A percentile compares a stretch with the other conserved stretches of the same genome.
phyloP scores from a whole-genome alignment of 35 echinoderm and acorn worm genomes.

The Heliocidaris tuberculata region DNA sequence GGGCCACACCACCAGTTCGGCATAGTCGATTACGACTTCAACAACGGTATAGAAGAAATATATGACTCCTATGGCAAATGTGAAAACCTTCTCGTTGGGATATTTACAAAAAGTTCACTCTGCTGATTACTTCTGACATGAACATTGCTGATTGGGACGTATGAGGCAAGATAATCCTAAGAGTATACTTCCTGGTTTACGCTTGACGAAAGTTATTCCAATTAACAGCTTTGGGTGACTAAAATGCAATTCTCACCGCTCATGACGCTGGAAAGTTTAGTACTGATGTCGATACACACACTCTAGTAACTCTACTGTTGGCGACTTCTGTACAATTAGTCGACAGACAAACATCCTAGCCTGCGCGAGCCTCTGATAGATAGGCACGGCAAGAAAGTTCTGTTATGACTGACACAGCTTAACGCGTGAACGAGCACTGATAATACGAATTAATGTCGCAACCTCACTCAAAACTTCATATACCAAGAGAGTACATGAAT shows the following conservation, averaged over 20 bases:
- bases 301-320: no score
- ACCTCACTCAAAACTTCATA: not conserved
- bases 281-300: not conserved
- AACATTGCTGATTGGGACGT: not conserved
- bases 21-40: slow-evolving; percentile 1
- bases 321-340: no score
- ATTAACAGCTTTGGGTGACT: not conserved
- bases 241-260: not conserved
- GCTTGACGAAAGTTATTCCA: not conserved
- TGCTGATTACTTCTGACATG: not conserved
- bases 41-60: not conserved
- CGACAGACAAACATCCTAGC: no score
- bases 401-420: not conserved
- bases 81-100: not conserved
- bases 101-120: not conserved
- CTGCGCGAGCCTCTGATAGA: no score
- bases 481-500: not conserved
- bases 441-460: not conserved
- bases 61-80: not conserved
- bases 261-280: not conserved
- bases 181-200: not conserved
- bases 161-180: not conserved
- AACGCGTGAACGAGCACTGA: not conserved
- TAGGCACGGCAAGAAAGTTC: no score
- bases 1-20: slow-evolving; percentile 26